Base-by-base conservation (phyloP, 92 coral and sea anemone genomes). In the Heliopora coerulea region DNA sequence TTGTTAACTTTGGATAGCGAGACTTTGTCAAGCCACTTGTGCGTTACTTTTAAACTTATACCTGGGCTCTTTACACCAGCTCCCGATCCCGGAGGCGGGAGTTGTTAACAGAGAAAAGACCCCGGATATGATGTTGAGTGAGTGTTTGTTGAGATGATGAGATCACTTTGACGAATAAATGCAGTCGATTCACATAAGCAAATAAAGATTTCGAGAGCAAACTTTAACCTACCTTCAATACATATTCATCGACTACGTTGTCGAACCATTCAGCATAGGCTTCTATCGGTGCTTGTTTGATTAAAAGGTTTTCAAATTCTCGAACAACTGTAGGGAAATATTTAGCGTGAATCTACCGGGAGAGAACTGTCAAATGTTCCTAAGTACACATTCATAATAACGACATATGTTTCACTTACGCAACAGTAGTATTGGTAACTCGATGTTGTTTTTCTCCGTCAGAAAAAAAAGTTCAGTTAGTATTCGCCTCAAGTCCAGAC, bases 241-340 rank as follows among this genome's bases (percentile, higher is more conserved):
- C 80, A 49, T 85, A 88, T 72, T 96, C 84, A 59, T 93, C 98
- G n/a, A 93, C 98, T 13, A 90, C 70, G 29, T 88, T 90, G 74
- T 93, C 98, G 56, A 93, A 83, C 98, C 98, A 93, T 70, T 93
- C 98, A 1, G 96, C 89, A 75, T 90, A 93, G 0, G 96, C 98
- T 79, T 93, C 98, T 15, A 93, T 80, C 10, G 98, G 98, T 0
- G 96, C 98, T 76, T 93, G 98, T 57, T 93, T 93, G 44, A 89
- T 86, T 52, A 93, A 72, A 13, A 93, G 96, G 75, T 82, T 85
- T 49, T 90, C 96, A 4, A 93, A 83, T 66, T 93, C 95, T 62
- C 83, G 84, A 57, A 93, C 82, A 74, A 83, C 98, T 93, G 56
- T 24, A 78, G 24, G 11, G 14, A 40, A 39, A 65, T 8, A 29